Evolutionary conservation across 53 echinoderm and acorn worm genomes (phyloP), one percentile per base, ranked within the genome.

Genomic region (Arbacia lixula): DNA sequence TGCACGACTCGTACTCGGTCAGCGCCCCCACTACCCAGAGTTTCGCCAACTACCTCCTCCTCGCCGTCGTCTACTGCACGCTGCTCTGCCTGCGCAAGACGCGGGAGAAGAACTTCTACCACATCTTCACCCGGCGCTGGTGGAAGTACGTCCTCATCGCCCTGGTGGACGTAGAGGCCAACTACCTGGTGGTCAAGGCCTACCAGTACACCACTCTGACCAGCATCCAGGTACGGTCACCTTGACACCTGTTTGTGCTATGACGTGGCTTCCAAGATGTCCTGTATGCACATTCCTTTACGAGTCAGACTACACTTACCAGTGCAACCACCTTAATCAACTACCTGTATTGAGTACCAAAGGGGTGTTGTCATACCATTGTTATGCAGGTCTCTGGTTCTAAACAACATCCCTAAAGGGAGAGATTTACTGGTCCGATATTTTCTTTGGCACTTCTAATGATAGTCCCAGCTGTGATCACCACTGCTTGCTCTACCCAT

Each of bases 161-260:
- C 0, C 21, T 81, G 16, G 88, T 94, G 14, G 97, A 97, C 42
- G 97, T 97, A 1, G 97, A 97, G 85, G 97, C 97, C 12, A 97
- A 97, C 56, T 97, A 94, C 65, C 72, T 97, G 36, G 92, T 97
- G 6, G 97, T 97, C 26, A 97, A 97, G 68, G 97, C 97, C 10
- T 97, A 97, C 62, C 94, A 94, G 84, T 94, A 90, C 71, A 97
- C 97, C 1, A 97, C 93, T 0, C 75, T 97, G 33, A 92, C 94
- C 3, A 97, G 97, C 78, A 75, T 97, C 25, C 97, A 97, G 94
- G 96, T 96, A 74, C 20, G 20, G 8, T 3, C 5, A 19, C 35
- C 31, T 4, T n/a, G n/a, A n/a, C 63, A 19, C 19, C 35, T 63
- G 5, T 2, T 6, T 32, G 30, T 33, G 17, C 6, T 63, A 19